These are phyloP conservation scores for Arge pagana DNA, from an alignment of 2,888 invertebrate genomes.

Conservation along the genomic window DNA sequence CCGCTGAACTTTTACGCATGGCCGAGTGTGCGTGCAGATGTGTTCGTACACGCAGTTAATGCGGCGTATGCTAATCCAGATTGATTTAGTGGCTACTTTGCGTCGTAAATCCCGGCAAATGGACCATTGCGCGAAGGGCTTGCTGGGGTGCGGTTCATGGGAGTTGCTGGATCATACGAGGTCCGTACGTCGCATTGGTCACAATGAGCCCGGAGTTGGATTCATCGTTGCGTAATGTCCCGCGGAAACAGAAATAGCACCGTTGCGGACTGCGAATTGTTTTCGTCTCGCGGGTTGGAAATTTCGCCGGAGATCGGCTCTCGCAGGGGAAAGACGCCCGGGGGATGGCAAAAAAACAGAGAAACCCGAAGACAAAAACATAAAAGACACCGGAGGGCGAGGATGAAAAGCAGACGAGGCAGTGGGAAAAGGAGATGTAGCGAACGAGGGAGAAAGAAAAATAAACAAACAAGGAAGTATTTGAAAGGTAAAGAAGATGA, in stretches of 20 bases:
- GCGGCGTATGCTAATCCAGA: conserved; percentile 52
- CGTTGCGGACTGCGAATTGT: conserved; percentile 8
- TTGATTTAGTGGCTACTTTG: conserved; percentile 51
- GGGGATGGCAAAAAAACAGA: conserved; percentile 1
- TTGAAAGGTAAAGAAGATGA: conserved; percentile 8
- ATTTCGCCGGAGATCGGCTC: neutral
- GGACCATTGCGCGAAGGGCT: conserved; percentile 33
- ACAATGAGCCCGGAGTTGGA: conserved; percentile 12
- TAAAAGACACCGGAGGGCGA: neutral
- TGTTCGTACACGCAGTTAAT: conserved; percentile 37
- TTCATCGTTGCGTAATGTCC: conserved; percentile 18
- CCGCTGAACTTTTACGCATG: too few species aligned
- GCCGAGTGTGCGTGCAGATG: conserved; percentile 26
- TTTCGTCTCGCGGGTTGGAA: neutral
- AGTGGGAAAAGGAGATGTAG: neutral
- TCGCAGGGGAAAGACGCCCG: neutral
- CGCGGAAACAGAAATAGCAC: conserved; percentile 19
- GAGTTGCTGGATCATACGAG: neutral
- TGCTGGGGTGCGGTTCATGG: neutral
- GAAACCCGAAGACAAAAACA: neutral
- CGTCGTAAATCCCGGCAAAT: conserved; percentile 46
- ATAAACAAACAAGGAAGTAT: neutral
- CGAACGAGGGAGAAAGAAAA: neutral
- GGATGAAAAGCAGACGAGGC: neutral
- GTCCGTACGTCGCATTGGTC: conserved; percentile 16